Base-by-base conservation (phyloP, 2,113 vertebrate species). In the Cephalopterus ornatus region DNA sequence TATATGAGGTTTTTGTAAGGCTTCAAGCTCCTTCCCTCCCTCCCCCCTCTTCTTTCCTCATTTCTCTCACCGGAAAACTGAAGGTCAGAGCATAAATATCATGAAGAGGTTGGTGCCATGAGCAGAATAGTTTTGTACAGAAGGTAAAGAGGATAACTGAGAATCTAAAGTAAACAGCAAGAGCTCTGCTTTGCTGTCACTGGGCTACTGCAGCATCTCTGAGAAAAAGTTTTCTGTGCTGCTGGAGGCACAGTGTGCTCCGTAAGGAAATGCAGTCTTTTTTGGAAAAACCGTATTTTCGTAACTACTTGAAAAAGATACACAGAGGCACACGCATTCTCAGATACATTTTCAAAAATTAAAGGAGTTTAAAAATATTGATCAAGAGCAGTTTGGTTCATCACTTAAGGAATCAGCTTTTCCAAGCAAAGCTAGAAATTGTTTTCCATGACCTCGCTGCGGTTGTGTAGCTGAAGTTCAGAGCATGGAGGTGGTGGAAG, bases 371-470 rank as follows among this genome's bases (percentile, higher is more conserved):
- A 41, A 46, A 94, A 87, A 39, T 50, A 22, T 6, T n/a, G 26
- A 14, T 53, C 30, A 24, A 33, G 33, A 49, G 9, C 55, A 46
- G 23, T 55, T 59, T 71, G 6, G 49, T 85, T 74, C 8, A 3
- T 23, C 14, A 47, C 4, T 35, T 24, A 73, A 23, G 17, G 42
- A 58, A 16, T 20, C 76, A 80, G 27, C 26, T 73, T 39, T 67
- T 28, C 27, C 42, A 12, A 59, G 24, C 33, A 76, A 75, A 74
- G 18, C 41, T 79, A 42, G 14, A 77, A 73, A 46, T 30, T 42
- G 3, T 19, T 15, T 44, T 81, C 13, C 0, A 0, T 47, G n/a
- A 75, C 39, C 28, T 52, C 1, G 0, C 46, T 87, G 58, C 33
- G 21, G 3, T 13, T 58, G 44, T 50, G 24, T 32, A 66, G 14